These are phyloP conservation scores for Bombycilla garrulus DNA, from an alignment of 2,113 vertebrate species.

Conservation along the genomic window DNA sequence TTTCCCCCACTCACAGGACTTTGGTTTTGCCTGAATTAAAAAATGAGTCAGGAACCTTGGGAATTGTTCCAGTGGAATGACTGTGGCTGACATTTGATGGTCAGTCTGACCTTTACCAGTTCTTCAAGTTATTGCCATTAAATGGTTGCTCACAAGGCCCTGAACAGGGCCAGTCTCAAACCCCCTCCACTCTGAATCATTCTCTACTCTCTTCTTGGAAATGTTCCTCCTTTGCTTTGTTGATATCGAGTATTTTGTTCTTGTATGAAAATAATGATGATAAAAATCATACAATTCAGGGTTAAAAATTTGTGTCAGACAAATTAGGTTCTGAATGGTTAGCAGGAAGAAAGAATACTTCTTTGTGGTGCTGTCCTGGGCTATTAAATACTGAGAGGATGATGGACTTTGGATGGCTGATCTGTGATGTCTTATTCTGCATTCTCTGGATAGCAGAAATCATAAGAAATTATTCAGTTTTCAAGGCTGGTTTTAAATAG, in stretches of 20 bases:
- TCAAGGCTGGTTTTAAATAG: not conserved
- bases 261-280: not conserved
- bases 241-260: not conserved
- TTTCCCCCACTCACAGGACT: not conserved
- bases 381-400: not conserved
- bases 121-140: not conserved
- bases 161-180: not conserved
- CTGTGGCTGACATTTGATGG: not conserved
- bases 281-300: not conserved
- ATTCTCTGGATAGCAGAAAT: not conserved
- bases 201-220: slow-evolving; percentile 10
- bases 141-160: not conserved
- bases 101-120: slow-evolving; percentile 12
- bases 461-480: not conserved
- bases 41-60: not conserved
- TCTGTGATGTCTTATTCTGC: not conserved
- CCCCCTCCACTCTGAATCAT: not conserved
- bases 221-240: not conserved
- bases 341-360: not conserved
- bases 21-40: not conserved
- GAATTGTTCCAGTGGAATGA: not conserved
- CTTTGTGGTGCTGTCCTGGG: not conserved
- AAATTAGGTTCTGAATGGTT: not conserved
- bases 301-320: not conserved
- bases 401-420: not conserved